A percentile compares a stretch with the other conserved stretches of the same genome.
phyloP scores from a whole-genome alignment of 2,113 vertebrate genomes.

The Orthonyx spaldingii region DNA sequence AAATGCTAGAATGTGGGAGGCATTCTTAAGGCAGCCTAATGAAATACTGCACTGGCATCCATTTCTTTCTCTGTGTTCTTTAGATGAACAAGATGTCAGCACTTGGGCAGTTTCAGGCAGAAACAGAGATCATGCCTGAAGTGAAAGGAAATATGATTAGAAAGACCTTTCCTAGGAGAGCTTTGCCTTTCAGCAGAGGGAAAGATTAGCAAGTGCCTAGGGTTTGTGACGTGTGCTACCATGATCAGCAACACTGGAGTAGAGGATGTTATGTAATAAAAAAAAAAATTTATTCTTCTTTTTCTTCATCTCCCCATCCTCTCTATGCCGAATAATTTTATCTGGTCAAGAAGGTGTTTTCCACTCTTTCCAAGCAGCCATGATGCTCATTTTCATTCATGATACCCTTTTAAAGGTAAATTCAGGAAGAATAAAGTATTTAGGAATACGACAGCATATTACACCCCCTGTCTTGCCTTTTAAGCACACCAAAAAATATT shows the following conservation, averaged over 20 bases:
- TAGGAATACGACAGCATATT: neutral
- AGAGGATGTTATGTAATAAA: neutral
- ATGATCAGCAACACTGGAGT: neutral
- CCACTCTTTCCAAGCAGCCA: neutral
- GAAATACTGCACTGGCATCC: neutral
- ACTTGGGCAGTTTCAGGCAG: neutral
- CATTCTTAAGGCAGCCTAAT: neutral
- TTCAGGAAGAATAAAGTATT: neutral
- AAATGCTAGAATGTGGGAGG: neutral
- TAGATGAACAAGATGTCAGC: neutral
- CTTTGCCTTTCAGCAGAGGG: neutral
- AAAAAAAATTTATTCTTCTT: neutral
- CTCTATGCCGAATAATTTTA: neutral
- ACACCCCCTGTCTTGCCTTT: neutral
- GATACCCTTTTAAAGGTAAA: neutral
- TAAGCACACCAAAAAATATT: neutral
- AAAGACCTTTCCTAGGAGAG: neutral
- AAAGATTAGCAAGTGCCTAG: rapidly evolving
- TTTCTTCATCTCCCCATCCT: neutral
- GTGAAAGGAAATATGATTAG: neutral
- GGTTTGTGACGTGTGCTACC: rapidly evolving
- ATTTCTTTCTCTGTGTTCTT: neutral
- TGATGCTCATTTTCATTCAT: neutral
- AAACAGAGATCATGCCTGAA: neutral
- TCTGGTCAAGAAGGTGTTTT: neutral